Percentiles rank a stretch among this genome's conserved stretches.
Evolutionary conservation across 2,888 invertebrate species (phyloP).

Genomic region (Oscheius sp.): DNA sequence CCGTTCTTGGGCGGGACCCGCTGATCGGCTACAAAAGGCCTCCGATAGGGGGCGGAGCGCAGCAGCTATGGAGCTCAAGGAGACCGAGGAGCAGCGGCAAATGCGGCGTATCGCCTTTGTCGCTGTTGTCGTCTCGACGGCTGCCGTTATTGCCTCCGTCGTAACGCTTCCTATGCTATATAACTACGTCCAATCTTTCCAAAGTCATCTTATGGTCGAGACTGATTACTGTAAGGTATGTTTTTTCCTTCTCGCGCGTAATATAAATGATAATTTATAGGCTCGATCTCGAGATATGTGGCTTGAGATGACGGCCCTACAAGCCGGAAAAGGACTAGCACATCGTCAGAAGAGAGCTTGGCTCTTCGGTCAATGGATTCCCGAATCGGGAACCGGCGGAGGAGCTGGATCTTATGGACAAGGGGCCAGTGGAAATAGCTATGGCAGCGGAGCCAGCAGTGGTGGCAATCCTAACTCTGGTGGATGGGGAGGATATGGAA

Average conservation of each 20-base stretch:
- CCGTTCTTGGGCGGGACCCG: constrained; percentile 9
- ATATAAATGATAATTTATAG: constrained; percentile 29
- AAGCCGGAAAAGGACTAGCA: constrained; percentile 59
- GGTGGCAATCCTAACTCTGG: constrained; percentile 31
- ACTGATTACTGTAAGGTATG: constrained; percentile 63
- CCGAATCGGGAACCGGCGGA: constrained; percentile 59
- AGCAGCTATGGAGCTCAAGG: constrained; percentile 41
- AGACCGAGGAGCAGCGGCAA: constrained; percentile 60
- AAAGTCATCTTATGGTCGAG: constrained; percentile 63
- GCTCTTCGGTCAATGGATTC: constrained; percentile 64
- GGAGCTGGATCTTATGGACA: constrained; percentile 15
- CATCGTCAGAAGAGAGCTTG: constrained; percentile 62
- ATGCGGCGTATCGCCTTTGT: constrained; percentile 63
- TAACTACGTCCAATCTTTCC: constrained; percentile 64
- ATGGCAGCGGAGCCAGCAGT: constrained; percentile 21
- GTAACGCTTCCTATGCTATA: constrained; percentile 66
- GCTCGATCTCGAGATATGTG: constrained; percentile 64
- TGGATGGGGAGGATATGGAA: constrained; percentile 60
- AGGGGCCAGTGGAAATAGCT: constrained; percentile 6
- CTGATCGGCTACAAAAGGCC: constrained; percentile 19
- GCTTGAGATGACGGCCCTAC: constrained; percentile 65
- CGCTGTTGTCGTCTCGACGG: constrained; percentile 62
- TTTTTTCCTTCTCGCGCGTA: background rate
- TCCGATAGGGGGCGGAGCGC: background rate
- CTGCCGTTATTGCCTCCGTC: constrained; percentile 61